phyloP scores from a whole-genome alignment of 2,113 vertebrate genomes.

The Haplotaxodon microlepis region DNA sequence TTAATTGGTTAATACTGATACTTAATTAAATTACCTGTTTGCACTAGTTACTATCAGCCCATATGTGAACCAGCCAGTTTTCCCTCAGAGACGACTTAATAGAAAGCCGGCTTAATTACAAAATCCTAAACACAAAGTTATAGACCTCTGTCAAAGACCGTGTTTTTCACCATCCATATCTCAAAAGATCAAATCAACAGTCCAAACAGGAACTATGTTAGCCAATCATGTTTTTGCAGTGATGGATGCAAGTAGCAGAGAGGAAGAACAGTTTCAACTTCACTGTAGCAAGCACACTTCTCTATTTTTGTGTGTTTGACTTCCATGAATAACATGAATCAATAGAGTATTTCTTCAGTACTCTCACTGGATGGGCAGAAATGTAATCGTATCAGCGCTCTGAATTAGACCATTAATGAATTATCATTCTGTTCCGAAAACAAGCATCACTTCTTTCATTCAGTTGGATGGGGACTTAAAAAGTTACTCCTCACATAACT shows the following conservation, averaged over 20 bases:
- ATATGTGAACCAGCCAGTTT: not conserved
- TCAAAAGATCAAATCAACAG: not conserved
- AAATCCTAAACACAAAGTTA: not conserved
- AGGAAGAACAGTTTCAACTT: not conserved
- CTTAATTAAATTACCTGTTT: not conserved
- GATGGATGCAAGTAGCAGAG: not conserved
- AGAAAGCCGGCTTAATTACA: fast-evolving
- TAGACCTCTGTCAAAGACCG: not conserved
- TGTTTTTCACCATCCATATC: not conserved
- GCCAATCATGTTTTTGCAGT: not conserved
- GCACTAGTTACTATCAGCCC: not conserved
- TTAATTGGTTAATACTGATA: not conserved
- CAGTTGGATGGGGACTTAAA: not conserved
- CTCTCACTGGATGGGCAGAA: not conserved
- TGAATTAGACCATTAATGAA: not conserved
- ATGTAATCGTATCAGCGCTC: fast-evolving
- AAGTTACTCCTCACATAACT: not conserved
- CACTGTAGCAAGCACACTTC: not conserved
- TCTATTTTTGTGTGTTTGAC: not conserved
- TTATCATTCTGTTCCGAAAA: not conserved
- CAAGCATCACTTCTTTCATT: not conserved
- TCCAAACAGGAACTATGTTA: not conserved
- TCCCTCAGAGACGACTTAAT: not conserved
- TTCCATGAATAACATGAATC: not conserved
- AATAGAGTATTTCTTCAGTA: fast-evolving